Base-by-base conservation (phyloP, 2,113 vertebrate genomes). In the Thunnus thynnus region DNA sequence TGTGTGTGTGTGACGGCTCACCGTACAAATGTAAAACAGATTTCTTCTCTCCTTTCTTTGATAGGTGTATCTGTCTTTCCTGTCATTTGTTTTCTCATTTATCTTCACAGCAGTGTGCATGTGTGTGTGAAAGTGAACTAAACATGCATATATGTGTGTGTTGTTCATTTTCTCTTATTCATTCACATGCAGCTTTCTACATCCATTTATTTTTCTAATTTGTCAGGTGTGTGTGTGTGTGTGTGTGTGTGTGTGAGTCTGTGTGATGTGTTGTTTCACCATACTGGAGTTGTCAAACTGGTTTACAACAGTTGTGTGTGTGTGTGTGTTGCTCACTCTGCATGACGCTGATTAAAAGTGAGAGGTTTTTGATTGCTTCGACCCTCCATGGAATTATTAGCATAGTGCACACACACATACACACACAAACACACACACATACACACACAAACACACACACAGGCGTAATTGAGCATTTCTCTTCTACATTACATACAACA, bases 311-410 rank as follows among this genome's bases (percentile, higher is more conserved):
- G 22, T 22, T 22, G 46, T 25, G 18, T 68, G 72, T 54, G 62
- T 47, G 83, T 69, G 66, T 72, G 81, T 27, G 48, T 54, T 55
- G 36, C 58, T 56, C 1, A 27, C 72, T 71, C 78, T 48, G 68
- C 56, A 72, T 93, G 91, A 91, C 25, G 46, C 87, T 93, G 90
- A 93, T 93, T 91, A 86, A 80, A 91, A 91, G 86, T 77, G 88
- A 91, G 87, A 88, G 87, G 58, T 89, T 91, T 91, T 72, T 91
- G 91, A 91, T 91, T 90, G 90, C 90, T 55, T 88, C 65, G 3
- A 79, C 73, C 80, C 90, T 88, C 86, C 50, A 0, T 79, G 88
- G 90, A 69, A 86, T 89, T 88, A 92, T 92, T 90, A 92, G 89
- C 78, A 90, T 88, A 76, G 58, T 50, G 12, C 44, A 8, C 71